Evolutionary conservation across 1,140 invertebrate genomes (phyloP).

Genomic region (Danaus plexippus): DNA sequence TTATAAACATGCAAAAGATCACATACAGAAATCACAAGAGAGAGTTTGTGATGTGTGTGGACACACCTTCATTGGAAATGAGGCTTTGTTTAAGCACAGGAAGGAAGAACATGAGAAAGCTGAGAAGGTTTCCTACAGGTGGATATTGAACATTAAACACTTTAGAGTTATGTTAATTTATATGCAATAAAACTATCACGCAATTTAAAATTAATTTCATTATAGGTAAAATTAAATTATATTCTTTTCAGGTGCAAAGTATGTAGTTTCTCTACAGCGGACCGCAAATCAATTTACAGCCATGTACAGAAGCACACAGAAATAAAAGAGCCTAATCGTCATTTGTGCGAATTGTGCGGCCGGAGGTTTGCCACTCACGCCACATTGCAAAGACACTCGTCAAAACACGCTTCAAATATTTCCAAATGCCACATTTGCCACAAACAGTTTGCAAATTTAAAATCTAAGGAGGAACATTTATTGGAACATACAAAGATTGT

Average conservation of each 20-base stretch:
- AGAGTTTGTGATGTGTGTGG: constrained; percentile 56
- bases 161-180: not conserved
- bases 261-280: constrained; percentile 38
- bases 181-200: constrained; percentile 6
- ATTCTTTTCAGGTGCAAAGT: constrained; percentile 54
- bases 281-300: constrained; percentile 45
- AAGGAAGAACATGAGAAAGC: constrained; percentile 38
- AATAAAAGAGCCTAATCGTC: constrained; percentile 25
- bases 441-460: constrained; percentile 21
- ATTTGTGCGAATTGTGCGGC: constrained; percentile 57
- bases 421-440: constrained; percentile 36
- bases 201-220: not conserved
- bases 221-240: constrained; percentile 4
- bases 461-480: constrained; percentile 37
- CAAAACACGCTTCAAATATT: constrained; percentile 27
- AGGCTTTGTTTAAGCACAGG: constrained; percentile 45
- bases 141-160: constrained; percentile 7
- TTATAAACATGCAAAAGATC: constrained; percentile 49
- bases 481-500: constrained; percentile 32
- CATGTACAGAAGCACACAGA: constrained; percentile 48
- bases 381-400: constrained; percentile 37
- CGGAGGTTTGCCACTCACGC: constrained; percentile 40
- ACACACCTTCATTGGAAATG: constrained; percentile 40
- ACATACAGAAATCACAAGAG: constrained; percentile 42
- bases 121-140: constrained; percentile 42